phyloP scores from a whole-genome alignment of 2,797 vertebrate genomes.

The Buceros bicornis region DNA sequence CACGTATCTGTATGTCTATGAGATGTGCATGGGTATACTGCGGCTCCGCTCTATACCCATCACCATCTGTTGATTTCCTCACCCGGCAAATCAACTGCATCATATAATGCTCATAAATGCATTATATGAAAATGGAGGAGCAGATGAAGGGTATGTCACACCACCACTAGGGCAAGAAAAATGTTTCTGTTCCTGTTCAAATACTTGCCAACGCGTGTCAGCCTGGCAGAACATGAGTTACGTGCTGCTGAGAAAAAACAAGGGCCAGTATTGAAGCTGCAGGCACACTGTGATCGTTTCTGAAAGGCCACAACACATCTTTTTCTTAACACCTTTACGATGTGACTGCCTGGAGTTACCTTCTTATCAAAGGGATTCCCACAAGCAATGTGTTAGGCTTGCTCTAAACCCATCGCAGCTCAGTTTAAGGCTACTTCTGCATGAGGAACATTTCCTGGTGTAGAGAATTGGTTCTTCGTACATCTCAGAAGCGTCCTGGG shows the following conservation, averaged over 20 bases:
- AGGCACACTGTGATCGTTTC: neutral
- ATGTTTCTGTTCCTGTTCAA: neutral
- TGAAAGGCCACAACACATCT: rapidly evolving
- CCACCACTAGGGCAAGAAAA: neutral
- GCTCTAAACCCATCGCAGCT: neutral
- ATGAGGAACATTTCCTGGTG: neutral
- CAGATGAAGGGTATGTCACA: neutral
- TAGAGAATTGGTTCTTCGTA: neutral
- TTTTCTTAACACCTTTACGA: neutral
- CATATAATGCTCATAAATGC: neutral
- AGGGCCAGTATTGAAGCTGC: neutral
- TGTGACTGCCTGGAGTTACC: neutral
- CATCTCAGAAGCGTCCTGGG: neutral
- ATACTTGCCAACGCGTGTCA: neutral
- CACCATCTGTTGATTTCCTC: slow-evolving; percentile 53
- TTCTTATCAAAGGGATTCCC: neutral
- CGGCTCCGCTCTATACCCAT: slow-evolving; percentile 32
- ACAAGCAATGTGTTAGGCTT: neutral
- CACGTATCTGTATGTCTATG: slow-evolving; percentile 28
- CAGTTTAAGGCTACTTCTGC: neutral
- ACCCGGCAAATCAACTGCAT: slow-evolving; percentile 19
- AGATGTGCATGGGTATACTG: slow-evolving; percentile 53
- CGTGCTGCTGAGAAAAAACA: neutral
- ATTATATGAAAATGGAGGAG: slow-evolving; percentile 40
- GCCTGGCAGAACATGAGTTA: neutral